phyloP scores from a whole-genome alignment of 2,113 vertebrate species.

The Argyrosomus japonicus region DNA sequence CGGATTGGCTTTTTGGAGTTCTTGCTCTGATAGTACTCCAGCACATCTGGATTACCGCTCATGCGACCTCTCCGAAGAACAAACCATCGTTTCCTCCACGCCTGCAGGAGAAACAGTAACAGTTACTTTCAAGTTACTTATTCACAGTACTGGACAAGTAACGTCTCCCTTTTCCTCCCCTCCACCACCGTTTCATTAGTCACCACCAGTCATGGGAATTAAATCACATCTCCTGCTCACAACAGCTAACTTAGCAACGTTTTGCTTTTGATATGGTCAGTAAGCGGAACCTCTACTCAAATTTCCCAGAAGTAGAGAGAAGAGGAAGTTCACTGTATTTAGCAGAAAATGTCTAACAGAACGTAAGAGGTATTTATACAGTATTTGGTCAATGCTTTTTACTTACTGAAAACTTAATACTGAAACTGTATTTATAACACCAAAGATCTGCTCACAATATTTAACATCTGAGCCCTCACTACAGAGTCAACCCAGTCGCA shows the following conservation, averaged over 20 bases:
- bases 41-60: conserved; percentile 94
- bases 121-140: conserved; percentile 1
- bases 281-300: conserved; percentile 79
- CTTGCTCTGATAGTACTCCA: conserved; percentile 96
- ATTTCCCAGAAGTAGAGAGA: conserved; percentile 87
- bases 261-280: conserved; percentile 70
- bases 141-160: conserved; percentile 1
- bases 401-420: conserved; percentile 19
- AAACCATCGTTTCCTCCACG: conserved; percentile 98
- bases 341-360: conserved; percentile 66
- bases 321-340: conserved; percentile 85
- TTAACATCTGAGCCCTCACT: background rate
- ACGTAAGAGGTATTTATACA: conserved; percentile 58
- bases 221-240: conserved; percentile 29
- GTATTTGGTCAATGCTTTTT: conserved; percentile 24
- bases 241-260: conserved; percentile 45
- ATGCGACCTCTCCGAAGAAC: conserved; percentile 94
- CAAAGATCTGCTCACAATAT: background rate
- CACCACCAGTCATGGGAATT: conserved; percentile 45
- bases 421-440: conserved; percentile 35
- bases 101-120: conserved; percentile 80
- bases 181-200: conserved; percentile 17
- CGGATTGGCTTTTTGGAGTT: conserved; percentile 94
- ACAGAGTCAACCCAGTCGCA: too few relatives aligned
- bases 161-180: background rate